Base-by-base conservation (phyloP, 2,797 vertebrate species). In the Natrix natrix region DNA sequence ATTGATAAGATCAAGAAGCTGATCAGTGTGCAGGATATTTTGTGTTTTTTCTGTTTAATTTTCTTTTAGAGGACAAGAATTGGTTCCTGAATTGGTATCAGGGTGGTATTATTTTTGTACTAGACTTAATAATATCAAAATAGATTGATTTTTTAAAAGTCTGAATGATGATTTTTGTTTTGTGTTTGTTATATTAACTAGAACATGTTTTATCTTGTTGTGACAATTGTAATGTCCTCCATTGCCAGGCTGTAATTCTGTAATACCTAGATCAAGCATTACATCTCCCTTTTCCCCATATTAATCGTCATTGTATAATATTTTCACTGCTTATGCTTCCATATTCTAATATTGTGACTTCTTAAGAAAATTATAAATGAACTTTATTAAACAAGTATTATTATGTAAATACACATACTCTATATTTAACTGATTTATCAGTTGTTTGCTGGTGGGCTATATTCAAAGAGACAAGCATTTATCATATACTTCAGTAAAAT, bases 71-170 rank as follows among this genome's bases (percentile, higher is more conserved):
- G 66, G 32, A 78, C 7, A 78, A 20, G 3, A 10, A 78, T 78
- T 78, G 32, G 17, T 37, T 78, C 32, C 17, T 78, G 17, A 43
- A 78, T 3, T 78, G 32, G 20, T 10, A 37, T 78, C 8, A 78
- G 17, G 20, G 17, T 78, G 8, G 17, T 78, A 78, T 78, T 78
- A 20, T 43, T 43, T 43, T 43, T 78, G 4, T 43, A 43, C 17
- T 78, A 78, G 69, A 43, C 91, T 83, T 89, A 94, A 37, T 5
- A 60, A 86, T 86, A 78, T 83, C 93, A 56, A 93, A 95, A 28
- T 28, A 55, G 16, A 43, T 86, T 57, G 26, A 14, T 28, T 32
- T 55, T 88, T 59, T 32, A 86, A 16, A 17, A 56, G 16, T 37
- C 5, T 56, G 5, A 48, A 16, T 26, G 5, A 8, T 28, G n/a